Base-by-base conservation (phyloP, 2,888 invertebrate species). In the Rosalia funebris region DNA sequence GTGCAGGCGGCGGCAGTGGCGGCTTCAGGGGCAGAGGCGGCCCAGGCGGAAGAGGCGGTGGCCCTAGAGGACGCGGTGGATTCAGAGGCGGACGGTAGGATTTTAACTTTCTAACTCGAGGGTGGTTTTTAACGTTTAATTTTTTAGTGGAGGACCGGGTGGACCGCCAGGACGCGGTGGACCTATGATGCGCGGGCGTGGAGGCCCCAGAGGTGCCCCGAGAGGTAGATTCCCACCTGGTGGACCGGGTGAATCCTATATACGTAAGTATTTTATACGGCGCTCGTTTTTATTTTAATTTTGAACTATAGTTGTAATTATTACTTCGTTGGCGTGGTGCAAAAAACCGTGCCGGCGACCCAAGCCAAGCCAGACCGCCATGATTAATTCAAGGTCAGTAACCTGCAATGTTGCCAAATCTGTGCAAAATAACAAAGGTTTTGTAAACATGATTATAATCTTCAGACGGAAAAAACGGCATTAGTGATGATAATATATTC, bases 131-230 rank as follows among this genome's bases (percentile, higher is more conserved):
- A 25, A 25, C 25, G 25, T 25, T 25, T 25, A 5, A n/a, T n/a
- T n/a, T 34, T 34, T 3, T 60, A 73, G 74, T 42, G 74, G 74
- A 37, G 74, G 74, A 48, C 71, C 67, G 9, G 74, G 74, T 14
- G 73, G 71, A n/a, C 70, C 71, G 19, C 65, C 69, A 42, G 73
- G 73, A 0, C 63, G 74, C 12, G 73, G 73, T 9, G 73, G 73
- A 10, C 73, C 73, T 0, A 72, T 72, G 72, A 71, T 71, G 69
- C 39, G 73, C 45, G 73, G 73, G 16, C 68, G 73, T 10, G 72
- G 73, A 4, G 73, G 72, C 9, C 69, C 68, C 2, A 60, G 71
- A 45, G 71, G 71, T 4, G 71, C 65, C 12, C 72, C 72, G 1
- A 62, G 72, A 57, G 71, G 72, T 10, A 55, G 73, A 42, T 71